phyloP scores from a whole-genome alignment of 2,888 invertebrate genomes.

The Tridacna gigas region DNA sequence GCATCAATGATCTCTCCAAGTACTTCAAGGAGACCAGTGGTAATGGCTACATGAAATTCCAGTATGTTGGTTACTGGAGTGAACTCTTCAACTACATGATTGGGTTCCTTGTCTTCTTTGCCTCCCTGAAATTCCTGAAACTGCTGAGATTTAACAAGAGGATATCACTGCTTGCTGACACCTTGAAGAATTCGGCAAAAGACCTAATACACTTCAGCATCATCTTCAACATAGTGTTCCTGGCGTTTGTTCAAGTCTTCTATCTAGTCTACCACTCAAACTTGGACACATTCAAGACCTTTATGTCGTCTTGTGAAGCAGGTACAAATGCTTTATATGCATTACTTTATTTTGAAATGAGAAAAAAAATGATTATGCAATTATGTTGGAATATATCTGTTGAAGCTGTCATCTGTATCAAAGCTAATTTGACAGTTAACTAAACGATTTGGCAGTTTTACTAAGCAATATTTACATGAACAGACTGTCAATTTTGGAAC shows the following conservation, averaged over 20 bases:
- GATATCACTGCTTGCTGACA: conserved; percentile 81
- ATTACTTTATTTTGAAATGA: too few species aligned
- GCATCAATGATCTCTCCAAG: conserved; percentile 82
- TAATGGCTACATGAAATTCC: conserved; percentile 84
- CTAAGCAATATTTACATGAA: too few species aligned
- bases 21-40: conserved; percentile 84
- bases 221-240: conserved; percentile 83
- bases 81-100: conserved; percentile 85
- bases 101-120: conserved; percentile 86
- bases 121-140: conserved; percentile 86
- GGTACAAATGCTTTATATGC: conserved; percentile 50
- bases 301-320: conserved; percentile 77
- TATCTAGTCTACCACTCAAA: conserved; percentile 81
- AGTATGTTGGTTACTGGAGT: conserved; percentile 85
- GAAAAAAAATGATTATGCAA: too few species aligned
- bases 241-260: conserved; percentile 84
- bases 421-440: too few species aligned
- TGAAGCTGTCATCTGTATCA: too few species aligned
- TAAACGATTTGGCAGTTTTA: too few species aligned
- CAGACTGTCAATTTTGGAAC: too few species aligned
- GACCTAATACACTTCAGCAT: conserved; percentile 82
- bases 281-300: conserved; percentile 70
- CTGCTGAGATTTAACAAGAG: conserved; percentile 86
- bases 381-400: too few species aligned
- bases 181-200: conserved; percentile 78